Conservation (phyloP, 2,113 vertebrate species). For the Toxotes jaculatrix region DNA sequence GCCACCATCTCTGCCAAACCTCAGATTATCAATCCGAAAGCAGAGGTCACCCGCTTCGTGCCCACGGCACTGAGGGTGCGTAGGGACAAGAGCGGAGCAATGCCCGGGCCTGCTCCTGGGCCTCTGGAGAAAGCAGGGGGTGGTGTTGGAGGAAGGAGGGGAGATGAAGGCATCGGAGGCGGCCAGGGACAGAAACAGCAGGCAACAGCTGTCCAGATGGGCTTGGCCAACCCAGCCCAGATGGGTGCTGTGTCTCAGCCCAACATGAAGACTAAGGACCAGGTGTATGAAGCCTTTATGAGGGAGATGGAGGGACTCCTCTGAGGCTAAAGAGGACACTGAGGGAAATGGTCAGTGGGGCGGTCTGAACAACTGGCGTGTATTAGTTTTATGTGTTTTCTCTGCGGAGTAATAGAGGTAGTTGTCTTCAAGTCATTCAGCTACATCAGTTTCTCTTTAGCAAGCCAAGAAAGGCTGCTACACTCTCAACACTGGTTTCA, state of each 20-base stretch:
- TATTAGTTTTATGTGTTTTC: constrained; percentile 35
- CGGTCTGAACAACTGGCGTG: constrained; percentile 15
- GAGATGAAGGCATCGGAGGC: constrained; percentile 72
- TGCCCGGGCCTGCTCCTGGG: constrained; percentile 49
- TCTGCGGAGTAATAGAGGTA: constrained; percentile 45
- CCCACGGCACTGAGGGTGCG: constrained; percentile 95
- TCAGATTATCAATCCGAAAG: constrained; percentile 97
- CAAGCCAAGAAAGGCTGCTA: not conserved
- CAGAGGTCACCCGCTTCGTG: constrained; percentile 97
- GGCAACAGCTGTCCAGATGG: constrained; percentile 76
- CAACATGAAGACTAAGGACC: constrained; percentile 97
- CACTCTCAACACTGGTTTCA: constrained; percentile 7
- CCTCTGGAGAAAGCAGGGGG: constrained; percentile 70
- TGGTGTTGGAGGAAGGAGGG: constrained; percentile 83
- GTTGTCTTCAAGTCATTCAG: constrained; percentile 23
- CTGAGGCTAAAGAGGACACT: constrained; percentile 54
- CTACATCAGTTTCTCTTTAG: constrained; percentile 30
- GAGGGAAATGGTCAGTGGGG: not conserved
- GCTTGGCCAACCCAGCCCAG: constrained; percentile 79
- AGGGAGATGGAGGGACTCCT: constrained; percentile 99
- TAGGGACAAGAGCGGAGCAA: constrained; percentile 86
- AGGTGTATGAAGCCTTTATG: constrained; percentile 99
- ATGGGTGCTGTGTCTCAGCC: constrained; percentile 84
- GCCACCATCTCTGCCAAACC: constrained; percentile 99
- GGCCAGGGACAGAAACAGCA: constrained; percentile 81